Evolutionary conservation across 2,113 vertebrate species (phyloP).

Genomic region (Lepus americanus): DNA sequence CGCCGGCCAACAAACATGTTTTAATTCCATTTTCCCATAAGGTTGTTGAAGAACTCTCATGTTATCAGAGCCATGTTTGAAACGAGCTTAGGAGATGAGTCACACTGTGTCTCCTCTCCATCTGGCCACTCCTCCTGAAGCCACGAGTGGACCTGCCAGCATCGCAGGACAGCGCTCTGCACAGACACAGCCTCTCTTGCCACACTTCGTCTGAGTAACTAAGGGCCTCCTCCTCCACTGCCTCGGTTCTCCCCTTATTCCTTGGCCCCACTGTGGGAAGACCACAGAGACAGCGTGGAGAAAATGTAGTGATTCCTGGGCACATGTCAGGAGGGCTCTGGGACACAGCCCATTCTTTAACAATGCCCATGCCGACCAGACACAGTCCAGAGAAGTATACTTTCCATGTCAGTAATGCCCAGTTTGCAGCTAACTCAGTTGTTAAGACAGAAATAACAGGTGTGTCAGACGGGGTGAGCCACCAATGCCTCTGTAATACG

Average conservation of each 20-base stretch:
- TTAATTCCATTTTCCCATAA: too few relatives aligned
- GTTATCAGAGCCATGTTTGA: neutral
- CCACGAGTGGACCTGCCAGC: neutral
- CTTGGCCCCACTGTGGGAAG: neutral
- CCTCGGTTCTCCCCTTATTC: neutral
- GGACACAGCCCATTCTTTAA: neutral
- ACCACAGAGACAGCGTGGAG: neutral
- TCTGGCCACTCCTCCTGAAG: neutral
- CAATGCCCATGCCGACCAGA: too few relatives aligned
- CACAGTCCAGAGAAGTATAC: neutral
- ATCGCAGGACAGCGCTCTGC: neutral
- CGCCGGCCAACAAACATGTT: too few relatives aligned
- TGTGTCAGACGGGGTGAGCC: neutral
- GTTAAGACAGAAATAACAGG: neutral
- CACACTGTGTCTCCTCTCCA: neutral
- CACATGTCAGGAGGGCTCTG: neutral
- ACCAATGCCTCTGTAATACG: accelerated
- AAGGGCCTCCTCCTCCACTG: neutral
- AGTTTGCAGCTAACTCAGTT: neutral
- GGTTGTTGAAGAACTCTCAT: neutral
- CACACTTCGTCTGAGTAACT: neutral
- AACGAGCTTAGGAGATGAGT: neutral
- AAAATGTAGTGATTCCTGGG: too few relatives aligned
- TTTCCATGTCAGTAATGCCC: neutral
- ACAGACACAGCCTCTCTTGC: neutral